Percentiles rank a stretch among this genome's conserved stretches.
Conservation (phyloP, 2,113 vertebrate genomes). For the Cyanoramphus novaezelandiae region DNA sequence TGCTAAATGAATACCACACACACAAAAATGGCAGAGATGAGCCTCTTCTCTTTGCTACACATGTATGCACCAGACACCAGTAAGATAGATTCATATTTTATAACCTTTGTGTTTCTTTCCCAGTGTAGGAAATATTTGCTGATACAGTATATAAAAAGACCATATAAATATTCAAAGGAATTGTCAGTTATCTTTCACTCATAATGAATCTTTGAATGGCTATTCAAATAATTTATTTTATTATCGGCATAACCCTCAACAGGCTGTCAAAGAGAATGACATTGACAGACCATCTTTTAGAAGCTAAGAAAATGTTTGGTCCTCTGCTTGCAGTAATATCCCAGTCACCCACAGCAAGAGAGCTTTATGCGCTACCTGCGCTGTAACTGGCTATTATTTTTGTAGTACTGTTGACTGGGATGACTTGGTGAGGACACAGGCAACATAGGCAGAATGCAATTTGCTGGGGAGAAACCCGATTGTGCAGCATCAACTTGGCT, state of each 20-base stretch:
- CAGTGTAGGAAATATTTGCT: background rate
- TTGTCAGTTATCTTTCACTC: background rate
- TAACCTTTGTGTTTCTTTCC: background rate
- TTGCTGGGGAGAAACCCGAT: background rate
- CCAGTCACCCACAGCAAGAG: background rate
- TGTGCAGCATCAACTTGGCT: background rate
- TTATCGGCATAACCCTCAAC: background rate
- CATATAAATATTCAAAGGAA: background rate
- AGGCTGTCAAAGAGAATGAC: background rate
- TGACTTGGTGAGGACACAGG: background rate
- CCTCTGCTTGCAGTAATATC: background rate
- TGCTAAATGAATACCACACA: background rate
- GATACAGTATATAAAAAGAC: background rate
- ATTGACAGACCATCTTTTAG: background rate
- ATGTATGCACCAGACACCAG: background rate
- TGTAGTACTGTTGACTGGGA: background rate
- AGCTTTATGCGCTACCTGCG: background rate
- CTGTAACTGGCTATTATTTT: background rate
- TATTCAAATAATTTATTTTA: background rate
- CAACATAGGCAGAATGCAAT: rapidly evolving
- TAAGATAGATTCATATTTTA: background rate
- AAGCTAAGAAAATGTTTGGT: background rate
- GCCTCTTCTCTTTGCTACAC: background rate
- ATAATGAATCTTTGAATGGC: background rate
- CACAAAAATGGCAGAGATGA: background rate